Percentiles rank a stretch among this genome's conserved stretches.
Evolutionary conservation across 92 coral and sea anemone species (phyloP).

Genomic region (Pocillopora grandis): DNA sequence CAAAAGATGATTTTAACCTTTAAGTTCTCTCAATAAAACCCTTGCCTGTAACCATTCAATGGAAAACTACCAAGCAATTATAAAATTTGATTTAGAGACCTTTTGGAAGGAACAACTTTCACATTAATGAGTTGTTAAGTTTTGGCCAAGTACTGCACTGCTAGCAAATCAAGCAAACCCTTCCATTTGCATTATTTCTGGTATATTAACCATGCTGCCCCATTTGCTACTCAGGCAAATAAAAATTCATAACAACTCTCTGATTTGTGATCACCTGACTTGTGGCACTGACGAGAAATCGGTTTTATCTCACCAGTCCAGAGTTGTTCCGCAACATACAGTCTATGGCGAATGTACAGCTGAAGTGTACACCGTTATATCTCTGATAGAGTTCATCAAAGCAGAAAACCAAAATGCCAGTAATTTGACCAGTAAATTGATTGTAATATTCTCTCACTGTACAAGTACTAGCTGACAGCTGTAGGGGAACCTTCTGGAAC

Average conservation of each 20-base stretch:
- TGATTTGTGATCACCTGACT: neutral
- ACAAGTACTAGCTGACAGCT: slow-evolving; percentile 53
- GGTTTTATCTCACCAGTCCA: neutral
- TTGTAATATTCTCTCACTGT: neutral
- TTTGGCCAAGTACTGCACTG: neutral
- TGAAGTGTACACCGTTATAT: neutral
- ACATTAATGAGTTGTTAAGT: too few relatives aligned
- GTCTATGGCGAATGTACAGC: neutral
- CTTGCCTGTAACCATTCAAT: neutral
- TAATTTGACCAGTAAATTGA: neutral
- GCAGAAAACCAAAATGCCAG: neutral
- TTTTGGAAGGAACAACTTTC: too few relatives aligned
- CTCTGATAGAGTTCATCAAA: neutral
- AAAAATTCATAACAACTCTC: neutral
- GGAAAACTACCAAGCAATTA: neutral
- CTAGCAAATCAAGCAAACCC: neutral
- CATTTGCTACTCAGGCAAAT: neutral
- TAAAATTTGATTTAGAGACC: too few relatives aligned
- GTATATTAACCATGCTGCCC: neutral
- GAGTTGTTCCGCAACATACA: too few relatives aligned
- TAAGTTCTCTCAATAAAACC: neutral
- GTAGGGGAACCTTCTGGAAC: slow-evolving; percentile 46
- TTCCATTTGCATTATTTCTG: neutral
- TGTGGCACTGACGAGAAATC: slow-evolving; percentile 14
- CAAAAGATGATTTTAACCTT: neutral